phyloP scores from a whole-genome alignment of 1,140 invertebrate genomes.

The Apis dorsata region DNA sequence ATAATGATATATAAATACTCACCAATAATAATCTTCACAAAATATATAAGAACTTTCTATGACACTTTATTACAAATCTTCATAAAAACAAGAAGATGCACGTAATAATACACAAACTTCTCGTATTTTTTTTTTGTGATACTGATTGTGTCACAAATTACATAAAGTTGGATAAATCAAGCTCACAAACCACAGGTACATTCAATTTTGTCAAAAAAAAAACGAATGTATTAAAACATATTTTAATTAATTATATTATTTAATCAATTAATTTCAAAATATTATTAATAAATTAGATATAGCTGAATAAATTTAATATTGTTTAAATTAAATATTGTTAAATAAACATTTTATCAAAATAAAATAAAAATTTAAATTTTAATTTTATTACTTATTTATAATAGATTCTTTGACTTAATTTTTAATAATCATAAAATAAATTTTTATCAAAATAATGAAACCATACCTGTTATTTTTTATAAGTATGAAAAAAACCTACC shows the following conservation, averaged over 20 bases:
- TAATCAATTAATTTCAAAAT: not conserved
- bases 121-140: conserved; percentile 25
- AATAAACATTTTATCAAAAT: not conserved
- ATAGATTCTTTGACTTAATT: not conserved
- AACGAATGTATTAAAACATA: conserved; percentile 11
- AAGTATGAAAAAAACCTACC: conserved; percentile 76
- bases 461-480: conserved; percentile 13
- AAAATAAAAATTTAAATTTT: conserved; percentile 3
- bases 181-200: conserved; percentile 22
- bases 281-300: conserved; percentile 2
- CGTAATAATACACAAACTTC: conserved; percentile 44
- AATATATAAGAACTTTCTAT: conserved; percentile 37
- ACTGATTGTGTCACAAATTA: conserved; percentile 12
- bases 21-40: conserved; percentile 44
- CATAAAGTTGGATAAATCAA: conserved; percentile 26
- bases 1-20: conserved; percentile 49
- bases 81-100: conserved; percentile 38
- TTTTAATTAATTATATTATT: conserved; percentile 14
- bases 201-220: conserved; percentile 45
- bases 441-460: conserved; percentile 15
- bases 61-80: conserved; percentile 40
- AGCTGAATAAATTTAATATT: not conserved
- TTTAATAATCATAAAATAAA: not conserved
- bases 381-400: not conserved
- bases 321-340: conserved; percentile 13